Evolutionary conservation across 2,888 invertebrate species (phyloP).

Genomic region (Drosophila prostipennis): DNA sequence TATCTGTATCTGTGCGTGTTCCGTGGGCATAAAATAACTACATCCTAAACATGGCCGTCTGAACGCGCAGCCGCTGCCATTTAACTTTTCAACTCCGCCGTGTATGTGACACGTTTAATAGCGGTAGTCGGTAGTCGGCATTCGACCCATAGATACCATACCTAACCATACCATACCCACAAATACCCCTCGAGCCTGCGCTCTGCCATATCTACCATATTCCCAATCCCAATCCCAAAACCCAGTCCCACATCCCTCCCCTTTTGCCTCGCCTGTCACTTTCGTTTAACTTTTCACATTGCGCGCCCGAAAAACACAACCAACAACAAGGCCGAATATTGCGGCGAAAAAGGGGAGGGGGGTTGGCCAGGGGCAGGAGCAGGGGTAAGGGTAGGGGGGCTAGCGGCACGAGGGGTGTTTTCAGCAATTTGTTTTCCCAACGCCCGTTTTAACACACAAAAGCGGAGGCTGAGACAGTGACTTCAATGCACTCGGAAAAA

Average conservation of each 20-base stretch:
- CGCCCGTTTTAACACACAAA: constrained; percentile 69
- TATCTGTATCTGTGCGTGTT: constrained; percentile 24
- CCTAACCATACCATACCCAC: constrained; percentile 9
- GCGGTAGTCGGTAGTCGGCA: constrained; percentile 27
- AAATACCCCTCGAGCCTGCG: constrained; percentile 31
- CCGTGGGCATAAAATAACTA: constrained; percentile 62
- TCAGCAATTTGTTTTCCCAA: constrained; percentile 76
- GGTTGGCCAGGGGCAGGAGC: background rate
- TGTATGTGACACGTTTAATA: constrained; percentile 77
- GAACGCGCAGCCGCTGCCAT: constrained; percentile 71
- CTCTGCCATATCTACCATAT: constrained; percentile 14
- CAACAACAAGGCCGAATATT: constrained; percentile 47
- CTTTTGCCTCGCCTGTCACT: constrained; percentile 70
- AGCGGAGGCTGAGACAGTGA: constrained; percentile 33
- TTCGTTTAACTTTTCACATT: constrained; percentile 74
- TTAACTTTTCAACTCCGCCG: constrained; percentile 76
- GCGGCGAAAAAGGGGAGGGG: background rate
- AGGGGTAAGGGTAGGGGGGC: background rate
- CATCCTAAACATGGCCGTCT: constrained; percentile 73
- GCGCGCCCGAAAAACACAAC: constrained; percentile 52
- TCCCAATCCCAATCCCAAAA: background rate
- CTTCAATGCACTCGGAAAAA: constrained; percentile 17
- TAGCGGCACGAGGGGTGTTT: constrained; percentile 55
- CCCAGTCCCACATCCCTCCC: constrained; percentile 46
- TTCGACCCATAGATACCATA: background rate